Conservation (phyloP, 1,140 invertebrate species). For the Apis dorsata region DNA sequence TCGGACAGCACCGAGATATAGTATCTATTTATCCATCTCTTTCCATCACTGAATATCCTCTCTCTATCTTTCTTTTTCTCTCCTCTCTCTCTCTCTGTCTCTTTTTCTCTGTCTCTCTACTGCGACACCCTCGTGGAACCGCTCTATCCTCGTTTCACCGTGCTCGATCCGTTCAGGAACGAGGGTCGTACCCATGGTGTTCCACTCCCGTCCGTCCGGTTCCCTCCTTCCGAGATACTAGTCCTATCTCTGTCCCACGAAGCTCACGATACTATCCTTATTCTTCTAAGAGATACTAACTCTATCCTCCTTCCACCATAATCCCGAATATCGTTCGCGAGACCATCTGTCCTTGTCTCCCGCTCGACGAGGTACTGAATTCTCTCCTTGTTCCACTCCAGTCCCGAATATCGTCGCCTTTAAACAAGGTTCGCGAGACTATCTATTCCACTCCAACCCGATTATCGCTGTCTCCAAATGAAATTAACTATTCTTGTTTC, state of each 20-base stretch:
- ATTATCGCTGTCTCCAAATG: too few relatives aligned
- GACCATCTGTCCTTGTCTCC: background rate
- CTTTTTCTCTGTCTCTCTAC: constrained; percentile 7
- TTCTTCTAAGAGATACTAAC: too few relatives aligned
- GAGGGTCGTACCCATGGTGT: constrained; percentile 58
- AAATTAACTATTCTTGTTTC: background rate
- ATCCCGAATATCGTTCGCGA: too few relatives aligned
- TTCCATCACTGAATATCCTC: background rate
- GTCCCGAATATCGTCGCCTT: too few relatives aligned
- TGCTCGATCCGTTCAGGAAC: constrained; percentile 41
- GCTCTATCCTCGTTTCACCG: constrained; percentile 47
- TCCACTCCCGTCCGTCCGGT: constrained; percentile 60
- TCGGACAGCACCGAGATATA: background rate
- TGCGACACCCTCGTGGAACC: constrained; percentile 50
- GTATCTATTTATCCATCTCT: background rate
- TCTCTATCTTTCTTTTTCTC: constrained; percentile 7
- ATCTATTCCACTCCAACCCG: too few relatives aligned
- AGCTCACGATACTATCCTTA: background rate
- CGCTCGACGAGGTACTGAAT: too few relatives aligned
- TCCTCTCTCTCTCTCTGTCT: constrained; percentile 18
- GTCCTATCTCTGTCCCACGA: constrained; percentile 1
- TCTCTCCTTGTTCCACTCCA: too few relatives aligned
- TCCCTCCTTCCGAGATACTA: constrained; percentile 52
- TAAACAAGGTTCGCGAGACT: background rate
- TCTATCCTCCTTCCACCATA: too few relatives aligned